Evolutionary conservation across 2,797 vertebrate species (phyloP).

Genomic region (Xerus rutilus): DNA sequence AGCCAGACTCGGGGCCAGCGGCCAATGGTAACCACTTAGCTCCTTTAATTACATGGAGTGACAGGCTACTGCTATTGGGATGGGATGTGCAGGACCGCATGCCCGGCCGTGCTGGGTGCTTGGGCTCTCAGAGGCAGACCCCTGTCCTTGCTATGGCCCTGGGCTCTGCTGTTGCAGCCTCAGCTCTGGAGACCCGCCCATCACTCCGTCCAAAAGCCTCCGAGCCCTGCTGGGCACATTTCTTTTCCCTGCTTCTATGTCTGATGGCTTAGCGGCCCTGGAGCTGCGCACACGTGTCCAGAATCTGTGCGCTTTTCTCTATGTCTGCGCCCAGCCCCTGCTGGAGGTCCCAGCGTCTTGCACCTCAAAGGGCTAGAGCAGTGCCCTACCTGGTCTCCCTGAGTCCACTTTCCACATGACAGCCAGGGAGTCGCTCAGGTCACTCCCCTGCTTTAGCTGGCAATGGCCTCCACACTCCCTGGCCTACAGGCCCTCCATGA

Average conservation of each 20-base stretch:
- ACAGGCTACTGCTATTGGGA: background rate
- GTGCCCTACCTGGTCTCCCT: background rate
- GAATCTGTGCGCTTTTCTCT: background rate
- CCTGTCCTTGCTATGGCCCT: no score
- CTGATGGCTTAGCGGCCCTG: fast-evolving
- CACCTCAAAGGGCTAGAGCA: background rate
- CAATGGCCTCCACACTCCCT: background rate
- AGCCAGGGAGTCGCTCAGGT: background rate
- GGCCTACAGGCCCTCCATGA: background rate
- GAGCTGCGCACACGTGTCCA: fast-evolving
- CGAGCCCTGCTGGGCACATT: fast-evolving
- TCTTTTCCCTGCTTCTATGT: background rate
- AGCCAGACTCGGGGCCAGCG: background rate
- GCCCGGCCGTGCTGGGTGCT: no score
- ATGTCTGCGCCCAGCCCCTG: background rate
- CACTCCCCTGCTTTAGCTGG: background rate
- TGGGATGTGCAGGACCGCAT: no score
- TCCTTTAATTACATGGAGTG: background rate
- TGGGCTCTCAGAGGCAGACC: no score
- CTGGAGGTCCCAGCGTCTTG: background rate
- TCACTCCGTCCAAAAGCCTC: background rate
- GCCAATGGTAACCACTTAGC: background rate
- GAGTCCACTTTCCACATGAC: background rate
- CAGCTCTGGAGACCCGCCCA: background rate
- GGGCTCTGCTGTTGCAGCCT: no score